Conservation (phyloP, 2,888 invertebrate species). For the Suillia variegata region DNA sequence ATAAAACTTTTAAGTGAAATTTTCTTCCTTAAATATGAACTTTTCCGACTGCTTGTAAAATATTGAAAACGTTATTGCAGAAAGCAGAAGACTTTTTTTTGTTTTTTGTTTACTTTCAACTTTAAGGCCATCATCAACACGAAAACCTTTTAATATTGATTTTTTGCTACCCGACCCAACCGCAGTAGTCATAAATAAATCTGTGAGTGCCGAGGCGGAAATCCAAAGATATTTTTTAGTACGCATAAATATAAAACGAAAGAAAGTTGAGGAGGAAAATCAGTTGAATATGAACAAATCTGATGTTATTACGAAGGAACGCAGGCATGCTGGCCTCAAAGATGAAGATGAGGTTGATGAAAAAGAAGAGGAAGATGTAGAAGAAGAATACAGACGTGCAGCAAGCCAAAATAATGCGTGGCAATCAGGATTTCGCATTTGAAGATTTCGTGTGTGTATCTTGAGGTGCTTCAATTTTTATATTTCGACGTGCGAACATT, state of each 20-base stretch:
- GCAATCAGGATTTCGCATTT: not conserved
- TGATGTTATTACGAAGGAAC: too few species aligned
- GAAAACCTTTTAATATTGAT: conserved; percentile 17
- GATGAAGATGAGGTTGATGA: too few species aligned
- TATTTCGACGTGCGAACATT: too few species aligned
- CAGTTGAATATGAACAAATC: not conserved
- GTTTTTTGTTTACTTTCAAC: too few species aligned
- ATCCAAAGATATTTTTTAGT: not conserved
- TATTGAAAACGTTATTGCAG: too few species aligned
- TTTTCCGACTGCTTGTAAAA: too few species aligned
- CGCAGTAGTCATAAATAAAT: conserved; percentile 40
- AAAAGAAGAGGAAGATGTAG: too few species aligned
- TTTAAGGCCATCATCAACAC: not conserved
- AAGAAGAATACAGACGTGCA: too few species aligned
- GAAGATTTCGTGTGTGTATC: not conserved
- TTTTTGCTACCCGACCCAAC: conserved; percentile 1
- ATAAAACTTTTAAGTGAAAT: too few species aligned
- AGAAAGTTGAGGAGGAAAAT: not conserved
- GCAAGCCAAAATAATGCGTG: not conserved
- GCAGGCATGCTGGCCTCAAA: too few species aligned
- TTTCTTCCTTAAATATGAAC: too few species aligned
- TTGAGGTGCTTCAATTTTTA: not conserved
- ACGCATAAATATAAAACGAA: not conserved
- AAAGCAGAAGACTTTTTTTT: too few species aligned
- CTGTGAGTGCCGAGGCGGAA: conserved; percentile 15